phyloP scores from a whole-genome alignment of 92 coral and sea anemone genomes.

The Diadumene lineata region DNA sequence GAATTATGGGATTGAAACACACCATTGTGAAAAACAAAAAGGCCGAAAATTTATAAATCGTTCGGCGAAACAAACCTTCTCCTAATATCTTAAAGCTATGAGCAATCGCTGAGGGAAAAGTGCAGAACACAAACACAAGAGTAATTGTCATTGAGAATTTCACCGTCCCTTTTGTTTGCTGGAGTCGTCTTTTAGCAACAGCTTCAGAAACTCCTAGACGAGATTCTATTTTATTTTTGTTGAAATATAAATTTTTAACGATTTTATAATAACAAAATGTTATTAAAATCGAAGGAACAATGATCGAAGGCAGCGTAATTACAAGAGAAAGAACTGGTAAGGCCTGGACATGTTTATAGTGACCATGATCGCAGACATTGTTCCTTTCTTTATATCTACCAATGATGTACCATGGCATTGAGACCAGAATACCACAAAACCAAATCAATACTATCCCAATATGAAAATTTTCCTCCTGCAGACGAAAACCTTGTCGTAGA shows the following conservation, averaged over 20 bases:
- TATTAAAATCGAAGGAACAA: not conserved
- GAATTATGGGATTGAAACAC: constrained; percentile 18
- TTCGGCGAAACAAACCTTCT: no score
- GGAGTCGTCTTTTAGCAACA: not conserved
- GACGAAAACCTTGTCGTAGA: constrained; percentile 2
- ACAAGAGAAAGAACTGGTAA: not conserved
- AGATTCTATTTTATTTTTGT: not conserved
- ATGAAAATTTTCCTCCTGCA: constrained; percentile 6
- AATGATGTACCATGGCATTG: constrained; percentile 7
- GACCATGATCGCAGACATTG: not conserved
- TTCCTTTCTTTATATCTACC: not conserved
- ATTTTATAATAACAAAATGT: constrained; percentile 21
- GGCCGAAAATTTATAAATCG: not conserved
- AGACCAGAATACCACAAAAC: not conserved
- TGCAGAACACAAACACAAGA: constrained; percentile 7
- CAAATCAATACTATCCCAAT: constrained; percentile 1
- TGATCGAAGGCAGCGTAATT: not conserved
- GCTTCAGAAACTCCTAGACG: not conserved
- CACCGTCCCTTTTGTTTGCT: constrained; percentile 2
- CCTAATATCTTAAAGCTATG: not conserved
- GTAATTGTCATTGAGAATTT: constrained; percentile 19
- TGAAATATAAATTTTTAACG: constrained; percentile 13
- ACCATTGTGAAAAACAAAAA: constrained; percentile 8
- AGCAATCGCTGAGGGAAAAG: not conserved
- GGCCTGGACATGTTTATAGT: not conserved